Conservation (phyloP, 2,888 invertebrate genomes). For the Thysanoteuthis rhombus region DNA sequence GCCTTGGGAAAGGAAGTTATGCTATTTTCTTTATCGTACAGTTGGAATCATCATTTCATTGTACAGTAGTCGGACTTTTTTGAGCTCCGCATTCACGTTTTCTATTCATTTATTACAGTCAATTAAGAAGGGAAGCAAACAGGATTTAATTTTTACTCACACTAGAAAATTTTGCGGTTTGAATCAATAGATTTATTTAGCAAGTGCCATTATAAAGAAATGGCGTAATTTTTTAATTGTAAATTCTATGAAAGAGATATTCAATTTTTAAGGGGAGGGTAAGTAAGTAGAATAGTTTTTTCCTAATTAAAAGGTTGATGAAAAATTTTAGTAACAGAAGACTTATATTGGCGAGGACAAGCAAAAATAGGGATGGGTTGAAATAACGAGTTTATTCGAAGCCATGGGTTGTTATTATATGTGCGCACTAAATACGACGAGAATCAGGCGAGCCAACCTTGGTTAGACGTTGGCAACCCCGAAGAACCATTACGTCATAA, state of each 20-base stretch:
- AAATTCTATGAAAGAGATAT: background rate
- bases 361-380: background rate
- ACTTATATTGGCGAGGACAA: background rate
- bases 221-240: too few relatives aligned
- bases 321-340: background rate
- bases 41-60: too few relatives aligned
- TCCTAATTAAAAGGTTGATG: background rate
- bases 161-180: background rate
- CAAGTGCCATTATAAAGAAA: too few relatives aligned
- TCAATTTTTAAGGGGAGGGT: background rate
- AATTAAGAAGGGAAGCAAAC: too few relatives aligned
- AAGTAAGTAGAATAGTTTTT: background rate
- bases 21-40: too few relatives aligned
- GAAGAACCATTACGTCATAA: constrained; percentile 21
- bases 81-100: background rate
- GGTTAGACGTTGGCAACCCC: constrained; percentile 21
- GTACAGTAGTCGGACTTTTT: background rate
- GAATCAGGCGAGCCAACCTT: constrained; percentile 21
- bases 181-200: background rate
- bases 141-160: background rate
- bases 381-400: background rate
- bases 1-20: background rate
- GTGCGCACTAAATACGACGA: background rate
- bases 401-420: background rate
- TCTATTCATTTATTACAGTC: background rate